A percentile compares a stretch with the other conserved stretches of the same genome.
Conservation (phyloP, 2,797 vertebrate species). For the Syncerus caffer region DNA sequence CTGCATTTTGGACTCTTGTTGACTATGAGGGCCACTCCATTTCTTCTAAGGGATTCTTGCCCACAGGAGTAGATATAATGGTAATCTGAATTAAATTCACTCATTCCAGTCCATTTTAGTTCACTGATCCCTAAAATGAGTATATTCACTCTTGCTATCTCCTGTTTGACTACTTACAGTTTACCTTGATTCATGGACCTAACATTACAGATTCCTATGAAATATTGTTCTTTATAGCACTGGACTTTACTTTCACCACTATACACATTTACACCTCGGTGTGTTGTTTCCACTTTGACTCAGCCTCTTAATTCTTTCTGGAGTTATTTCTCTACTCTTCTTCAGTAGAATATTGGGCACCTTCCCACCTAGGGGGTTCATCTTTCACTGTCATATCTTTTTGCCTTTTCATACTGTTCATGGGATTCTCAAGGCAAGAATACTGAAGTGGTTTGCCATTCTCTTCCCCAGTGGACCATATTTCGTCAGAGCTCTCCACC, state of each 20-base stretch:
- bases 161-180: not conserved
- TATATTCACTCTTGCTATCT: not conserved
- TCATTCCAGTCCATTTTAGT: not conserved
- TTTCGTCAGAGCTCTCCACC: not conserved
- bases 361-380: not conserved
- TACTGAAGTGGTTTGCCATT: not conserved
- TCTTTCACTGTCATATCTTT: not conserved
- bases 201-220: not conserved
- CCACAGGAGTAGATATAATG: not conserved
- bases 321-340: not conserved
- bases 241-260: not conserved
- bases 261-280: not conserved
- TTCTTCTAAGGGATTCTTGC: not conserved
- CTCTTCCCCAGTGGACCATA: fast-evolving
- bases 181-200: not conserved
- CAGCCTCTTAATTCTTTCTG: not conserved
- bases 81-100: not conserved
- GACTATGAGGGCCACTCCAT: not conserved
- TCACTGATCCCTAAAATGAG: not conserved
- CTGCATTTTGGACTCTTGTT: not conserved
- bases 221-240: not conserved
- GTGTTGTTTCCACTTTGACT: not conserved
- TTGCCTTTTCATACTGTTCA: not conserved
- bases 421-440: not conserved
- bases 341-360: not conserved